phyloP scores from a whole-genome alignment of 2,113 vertebrate genomes.

The Balaeniceps rex region DNA sequence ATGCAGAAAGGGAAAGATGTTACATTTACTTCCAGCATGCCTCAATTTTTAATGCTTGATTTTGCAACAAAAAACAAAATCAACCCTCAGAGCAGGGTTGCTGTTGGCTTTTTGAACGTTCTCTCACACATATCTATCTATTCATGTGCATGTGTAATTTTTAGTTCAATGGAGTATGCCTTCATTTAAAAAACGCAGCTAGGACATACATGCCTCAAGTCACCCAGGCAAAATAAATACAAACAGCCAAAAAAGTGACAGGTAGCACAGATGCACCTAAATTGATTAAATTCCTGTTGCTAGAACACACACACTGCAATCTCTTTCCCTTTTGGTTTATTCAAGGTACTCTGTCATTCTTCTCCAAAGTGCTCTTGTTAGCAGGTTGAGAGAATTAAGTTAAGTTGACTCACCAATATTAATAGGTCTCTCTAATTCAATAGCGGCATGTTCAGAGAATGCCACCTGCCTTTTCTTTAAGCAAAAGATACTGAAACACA shows the following conservation, averaged over 20 bases:
- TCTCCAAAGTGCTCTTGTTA: slow-evolving; percentile 49
- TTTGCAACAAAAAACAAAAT: background rate
- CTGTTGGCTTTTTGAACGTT: background rate
- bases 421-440: slow-evolving; percentile 49
- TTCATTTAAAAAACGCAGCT: slow-evolving; percentile 1
- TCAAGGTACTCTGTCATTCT: background rate
- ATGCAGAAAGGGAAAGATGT: background rate
- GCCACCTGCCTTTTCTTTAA: slow-evolving; percentile 47
- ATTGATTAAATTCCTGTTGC: slow-evolving; percentile 14
- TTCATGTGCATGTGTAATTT: background rate
- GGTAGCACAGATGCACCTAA: background rate
- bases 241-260: background rate
- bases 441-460: slow-evolving; percentile 25
- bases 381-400: slow-evolving; percentile 54
- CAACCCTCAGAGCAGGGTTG: background rate
- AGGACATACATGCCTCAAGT: background rate
- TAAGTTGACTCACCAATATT: slow-evolving; percentile 60
- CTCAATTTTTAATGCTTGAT: background rate
- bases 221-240: background rate
- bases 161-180: background rate
- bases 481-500: background rate
- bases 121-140: background rate
- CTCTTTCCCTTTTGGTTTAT: background rate
- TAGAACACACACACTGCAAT: background rate
- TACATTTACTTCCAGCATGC: background rate